phyloP scores from a whole-genome alignment of 2,113 vertebrate species.

The Leptodactylus fuscus region DNA sequence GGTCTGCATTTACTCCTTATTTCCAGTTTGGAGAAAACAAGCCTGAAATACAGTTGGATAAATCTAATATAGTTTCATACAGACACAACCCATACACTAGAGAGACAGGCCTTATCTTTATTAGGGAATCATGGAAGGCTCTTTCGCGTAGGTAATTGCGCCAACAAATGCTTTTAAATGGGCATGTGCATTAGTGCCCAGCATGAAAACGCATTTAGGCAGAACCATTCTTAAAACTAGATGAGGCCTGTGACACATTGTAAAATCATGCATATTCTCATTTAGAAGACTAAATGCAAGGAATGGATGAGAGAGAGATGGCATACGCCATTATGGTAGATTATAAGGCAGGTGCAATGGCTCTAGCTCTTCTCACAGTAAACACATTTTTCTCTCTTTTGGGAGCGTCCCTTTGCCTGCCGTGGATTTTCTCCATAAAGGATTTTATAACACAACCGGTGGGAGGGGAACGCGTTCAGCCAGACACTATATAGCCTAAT shows the following conservation, averaged over 20 bases:
- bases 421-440: slow-evolving; percentile 31
- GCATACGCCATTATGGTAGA: not conserved
- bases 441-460: slow-evolving; percentile 23
- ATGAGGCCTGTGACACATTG: not conserved
- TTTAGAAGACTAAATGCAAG: not conserved
- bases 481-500: slow-evolving; percentile 56
- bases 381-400: slow-evolving; percentile 41
- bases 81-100: not conserved
- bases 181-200: slow-evolving; percentile 6
- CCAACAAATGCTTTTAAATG: not conserved
- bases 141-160: slow-evolving; percentile 6
- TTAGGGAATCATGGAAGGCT: slow-evolving; percentile 2
- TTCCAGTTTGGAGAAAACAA: not conserved
- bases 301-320: not conserved
- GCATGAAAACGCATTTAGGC: not conserved
- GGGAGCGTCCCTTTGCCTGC: slow-evolving; percentile 49
- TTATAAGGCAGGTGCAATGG: not conserved
- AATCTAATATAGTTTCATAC: not conserved
- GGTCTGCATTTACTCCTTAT: not conserved
- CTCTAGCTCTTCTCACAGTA: not conserved
- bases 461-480: slow-evolving; percentile 38
- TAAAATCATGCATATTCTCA: too few species aligned
- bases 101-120: not conserved
- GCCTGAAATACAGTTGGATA: too few species aligned
- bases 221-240: not conserved